phyloP scores from a whole-genome alignment of 2,888 invertebrate genomes.

The Lamellibrachia satsuma region DNA sequence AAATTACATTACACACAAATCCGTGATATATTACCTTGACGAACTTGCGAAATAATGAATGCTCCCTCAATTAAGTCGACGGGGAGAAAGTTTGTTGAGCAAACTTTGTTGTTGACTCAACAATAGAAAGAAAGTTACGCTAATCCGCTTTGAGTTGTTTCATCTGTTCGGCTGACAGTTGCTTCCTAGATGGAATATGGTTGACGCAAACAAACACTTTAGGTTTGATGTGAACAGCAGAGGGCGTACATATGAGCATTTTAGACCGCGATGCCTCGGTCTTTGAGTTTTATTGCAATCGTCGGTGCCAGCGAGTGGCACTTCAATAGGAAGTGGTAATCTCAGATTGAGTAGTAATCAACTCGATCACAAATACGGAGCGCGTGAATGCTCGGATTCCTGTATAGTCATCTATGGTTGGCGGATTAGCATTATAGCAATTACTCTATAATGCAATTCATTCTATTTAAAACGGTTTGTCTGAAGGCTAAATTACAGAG shows the following conservation, averaged over 20 bases:
- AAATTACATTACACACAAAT: neutral
- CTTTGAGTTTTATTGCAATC: neutral
- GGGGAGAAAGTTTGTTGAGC: conserved; percentile 17
- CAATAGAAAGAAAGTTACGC: conserved; percentile 13
- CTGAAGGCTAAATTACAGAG: neutral
- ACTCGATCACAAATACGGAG: neutral
- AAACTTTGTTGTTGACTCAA: conserved; percentile 17
- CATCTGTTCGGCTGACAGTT: neutral
- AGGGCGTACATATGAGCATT: neutral
- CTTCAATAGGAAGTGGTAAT: neutral
- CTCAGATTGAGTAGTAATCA: neutral
- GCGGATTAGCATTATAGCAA: neutral
- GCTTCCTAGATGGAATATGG: neutral
- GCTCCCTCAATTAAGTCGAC: neutral
- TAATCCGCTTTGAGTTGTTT: conserved; percentile 6
- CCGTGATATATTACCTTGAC: neutral
- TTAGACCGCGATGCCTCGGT: neutral
- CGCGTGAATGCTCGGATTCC: neutral
- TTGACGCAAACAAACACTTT: neutral
- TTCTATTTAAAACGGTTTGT: neutral
- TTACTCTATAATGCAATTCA: neutral
- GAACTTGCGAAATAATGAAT: neutral
- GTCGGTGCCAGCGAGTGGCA: neutral
- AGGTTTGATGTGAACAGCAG: neutral
- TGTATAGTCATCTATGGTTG: neutral